These are phyloP conservation scores for Petrocephalus sullivani DNA, from an alignment of 2,797 vertebrate species.

Conservation along the genomic window DNA sequence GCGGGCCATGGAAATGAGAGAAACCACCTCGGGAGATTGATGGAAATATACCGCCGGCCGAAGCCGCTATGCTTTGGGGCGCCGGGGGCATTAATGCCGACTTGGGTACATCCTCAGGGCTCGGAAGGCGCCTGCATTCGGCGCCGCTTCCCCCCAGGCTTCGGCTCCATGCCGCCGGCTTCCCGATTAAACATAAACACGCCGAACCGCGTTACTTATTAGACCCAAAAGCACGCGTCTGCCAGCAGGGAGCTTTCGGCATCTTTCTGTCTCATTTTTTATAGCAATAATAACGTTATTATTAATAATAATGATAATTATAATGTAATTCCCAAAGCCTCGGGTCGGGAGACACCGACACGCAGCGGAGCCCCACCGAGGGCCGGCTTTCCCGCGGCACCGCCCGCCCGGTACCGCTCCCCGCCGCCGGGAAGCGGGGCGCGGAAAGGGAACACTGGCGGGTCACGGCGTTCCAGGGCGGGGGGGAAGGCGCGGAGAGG, in stretches of 20 bases:
- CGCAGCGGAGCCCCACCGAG: background rate
- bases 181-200: background rate
- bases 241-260: background rate
- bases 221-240: background rate
- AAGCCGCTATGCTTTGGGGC: background rate
- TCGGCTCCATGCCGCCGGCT: background rate
- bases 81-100: background rate
- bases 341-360: background rate
- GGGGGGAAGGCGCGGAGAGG: background rate
- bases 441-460: background rate
- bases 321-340: background rate
- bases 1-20: constrained; percentile 4
- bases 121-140: background rate
- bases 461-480: background rate
- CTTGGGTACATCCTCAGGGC: background rate
- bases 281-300: too few species aligned
- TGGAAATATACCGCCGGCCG: background rate
- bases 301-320: too few species aligned
- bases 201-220: background rate
- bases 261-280: background rate
- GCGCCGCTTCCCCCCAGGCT: background rate
- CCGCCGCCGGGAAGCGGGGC: background rate
- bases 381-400: background rate
- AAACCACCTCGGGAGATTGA: background rate
- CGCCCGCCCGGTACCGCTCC: background rate